Evolutionary conservation across 2,113 vertebrate species (phyloP).

Genomic region (Paedocypris sp.): DNA sequence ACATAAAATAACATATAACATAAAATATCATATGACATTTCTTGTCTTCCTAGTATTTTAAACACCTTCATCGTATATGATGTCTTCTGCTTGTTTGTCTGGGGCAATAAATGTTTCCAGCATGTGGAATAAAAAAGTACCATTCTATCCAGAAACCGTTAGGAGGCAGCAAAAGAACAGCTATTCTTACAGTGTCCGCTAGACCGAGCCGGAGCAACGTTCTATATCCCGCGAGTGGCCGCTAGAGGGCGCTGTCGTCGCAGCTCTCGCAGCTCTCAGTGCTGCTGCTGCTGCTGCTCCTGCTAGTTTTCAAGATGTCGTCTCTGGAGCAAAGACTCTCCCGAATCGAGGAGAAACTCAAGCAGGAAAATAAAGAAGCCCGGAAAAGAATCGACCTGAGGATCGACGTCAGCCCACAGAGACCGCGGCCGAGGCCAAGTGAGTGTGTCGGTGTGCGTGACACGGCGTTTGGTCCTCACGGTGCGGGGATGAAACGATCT

Average conservation of each 20-base stretch:
- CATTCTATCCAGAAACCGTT: background rate
- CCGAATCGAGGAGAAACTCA: slow-evolving; percentile 71
- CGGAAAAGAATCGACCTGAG: slow-evolving; percentile 66
- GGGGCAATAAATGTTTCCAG: too few relatives aligned
- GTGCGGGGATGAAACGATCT: slow-evolving; percentile 17
- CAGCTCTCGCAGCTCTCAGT: slow-evolving; percentile 47
- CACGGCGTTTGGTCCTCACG: slow-evolving; percentile 31
- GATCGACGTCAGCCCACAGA: slow-evolving; percentile 69
- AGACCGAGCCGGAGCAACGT: background rate
- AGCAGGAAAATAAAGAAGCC: slow-evolving; percentile 67
- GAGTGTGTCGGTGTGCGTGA: slow-evolving; percentile 44
- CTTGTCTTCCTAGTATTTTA: too few relatives aligned
- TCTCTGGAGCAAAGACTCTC: slow-evolving; percentile 73
- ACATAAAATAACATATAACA: too few relatives aligned
- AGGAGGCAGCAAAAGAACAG: slow-evolving; percentile 37
- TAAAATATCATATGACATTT: too few relatives aligned
- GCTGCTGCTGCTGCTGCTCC: slow-evolving; percentile 57
- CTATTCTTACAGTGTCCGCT: background rate
- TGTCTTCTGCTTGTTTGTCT: too few relatives aligned
- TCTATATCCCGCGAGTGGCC: background rate
- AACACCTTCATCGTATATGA: too few relatives aligned
- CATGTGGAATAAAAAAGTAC: too few relatives aligned
- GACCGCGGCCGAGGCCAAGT: slow-evolving; percentile 66
- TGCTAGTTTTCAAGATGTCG: slow-evolving; percentile 75
- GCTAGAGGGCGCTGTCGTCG: slow-evolving; percentile 38